Evolutionary conservation across 2,888 invertebrate genomes (phyloP), one percentile per base, ranked within the genome.

Genomic region (Cybosia mesomella): DNA sequence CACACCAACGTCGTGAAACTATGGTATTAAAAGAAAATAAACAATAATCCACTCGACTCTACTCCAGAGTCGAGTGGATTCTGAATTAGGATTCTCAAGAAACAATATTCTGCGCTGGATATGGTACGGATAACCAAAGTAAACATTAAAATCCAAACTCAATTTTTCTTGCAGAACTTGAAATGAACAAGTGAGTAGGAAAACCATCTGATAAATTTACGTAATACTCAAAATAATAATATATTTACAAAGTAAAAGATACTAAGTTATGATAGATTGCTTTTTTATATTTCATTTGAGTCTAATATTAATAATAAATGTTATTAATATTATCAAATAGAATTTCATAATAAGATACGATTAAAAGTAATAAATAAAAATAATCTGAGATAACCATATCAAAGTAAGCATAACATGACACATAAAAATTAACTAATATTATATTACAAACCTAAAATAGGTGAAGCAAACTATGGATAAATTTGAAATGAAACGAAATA

Each of bases 11-110:
- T 13, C 49, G 28, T 53, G 11, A 53, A 32, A 21, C 32, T 13
- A 18, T 28, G 13, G 21, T 49, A 49, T 49, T 32, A 58, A 61
- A 67, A 53, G 24, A 67, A 62, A 58, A 53, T 34, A 62, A 67
- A 67, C 34, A 62, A 21, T 28, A 28, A 28, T n/a, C n/a, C n/a
- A n/a, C n/a, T n/a, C n/a, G 15, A 18, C 24, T 54, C n/a, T 36
- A 8, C 54, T 22, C 54, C 36, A 9, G 22, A 22, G 10, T 59
- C 28, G 39, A 60, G 21, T 21, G 36, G 15, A 53, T 43, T 34
- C 8, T 39, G 59, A 43, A 53, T 53, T 32, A 43, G 11, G 28
- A 22, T 61, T 60, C 53, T 54, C 54, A 43, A 22, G 36, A 66
- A 60, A 60, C 15, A 61, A 39, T 24, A 49, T 28, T 22, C 9